A percentile compares a stretch with the other conserved stretches of the same genome.
phyloP scores from a whole-genome alignment of 1,140 invertebrate genomes.

The Drosophila guanche region DNA sequence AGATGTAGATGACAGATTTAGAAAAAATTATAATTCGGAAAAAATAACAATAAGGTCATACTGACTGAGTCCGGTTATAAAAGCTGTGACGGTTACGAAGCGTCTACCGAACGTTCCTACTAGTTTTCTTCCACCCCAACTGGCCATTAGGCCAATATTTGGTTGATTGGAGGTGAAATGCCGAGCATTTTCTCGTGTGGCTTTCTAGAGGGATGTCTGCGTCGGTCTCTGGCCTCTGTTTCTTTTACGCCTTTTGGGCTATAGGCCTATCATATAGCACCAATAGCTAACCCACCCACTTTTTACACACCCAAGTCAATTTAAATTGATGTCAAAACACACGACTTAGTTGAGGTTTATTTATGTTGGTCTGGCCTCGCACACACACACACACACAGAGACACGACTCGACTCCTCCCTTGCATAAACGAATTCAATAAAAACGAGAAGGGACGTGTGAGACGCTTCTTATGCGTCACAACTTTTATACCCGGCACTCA shows the following conservation, averaged over 20 bases:
- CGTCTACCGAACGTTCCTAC: too few relatives aligned
- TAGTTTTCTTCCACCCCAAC: too few relatives aligned
- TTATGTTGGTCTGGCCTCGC: constrained; percentile 61
- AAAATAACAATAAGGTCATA: constrained; percentile 6
- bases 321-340: constrained; percentile 82
- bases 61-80: not conserved
- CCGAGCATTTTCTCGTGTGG: constrained; percentile 53
- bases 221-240: constrained; percentile 4
- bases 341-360: constrained; percentile 80
- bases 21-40: too few relatives aligned
- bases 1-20: too few relatives aligned
- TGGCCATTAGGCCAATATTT: constrained; percentile 58
- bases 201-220: constrained; percentile 57
- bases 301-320: constrained; percentile 76
- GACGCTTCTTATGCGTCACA: too few relatives aligned
- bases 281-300: constrained; percentile 36
- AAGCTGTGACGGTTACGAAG: too few relatives aligned
- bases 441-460: too few relatives aligned
- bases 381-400: too few relatives aligned
- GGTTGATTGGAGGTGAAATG: constrained; percentile 16
- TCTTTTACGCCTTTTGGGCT: not conserved
- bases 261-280: not conserved
- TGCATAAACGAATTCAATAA: constrained; percentile 64
- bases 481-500: too few relatives aligned
- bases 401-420: not conserved